Percentiles rank a stretch among this genome's conserved stretches.
These are phyloP conservation scores for Monopterus albus DNA, from an alignment of 2,113 vertebrate species.

Conservation along the genomic window DNA sequence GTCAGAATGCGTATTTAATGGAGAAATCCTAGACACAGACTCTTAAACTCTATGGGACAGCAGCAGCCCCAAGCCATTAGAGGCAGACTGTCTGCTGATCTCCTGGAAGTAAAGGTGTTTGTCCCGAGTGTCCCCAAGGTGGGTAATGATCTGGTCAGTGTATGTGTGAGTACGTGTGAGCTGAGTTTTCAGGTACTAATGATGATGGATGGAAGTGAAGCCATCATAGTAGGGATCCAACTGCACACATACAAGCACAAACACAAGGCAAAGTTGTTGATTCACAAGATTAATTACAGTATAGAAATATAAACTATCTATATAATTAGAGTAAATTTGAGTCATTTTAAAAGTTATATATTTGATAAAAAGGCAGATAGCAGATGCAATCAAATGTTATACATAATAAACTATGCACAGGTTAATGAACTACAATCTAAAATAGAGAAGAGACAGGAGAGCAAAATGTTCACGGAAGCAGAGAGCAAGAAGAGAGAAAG, in stretches of 20 bases:
- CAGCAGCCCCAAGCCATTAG: slow-evolving; percentile 43
- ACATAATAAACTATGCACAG: no score
- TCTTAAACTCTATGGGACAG: slow-evolving; percentile 35
- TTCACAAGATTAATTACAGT: slow-evolving; percentile 13
- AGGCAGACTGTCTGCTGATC: slow-evolving; percentile 54
- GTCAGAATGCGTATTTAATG: slow-evolving; percentile 39
- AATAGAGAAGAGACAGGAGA: slow-evolving; percentile 43
- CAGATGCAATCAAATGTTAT: neutral
- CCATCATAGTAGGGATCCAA: slow-evolving; percentile 34
- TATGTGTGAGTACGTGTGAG: slow-evolving; percentile 23
- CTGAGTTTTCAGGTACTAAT: slow-evolving; percentile 64
- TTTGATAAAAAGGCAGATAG: neutral
- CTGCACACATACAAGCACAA: slow-evolving; percentile 6
- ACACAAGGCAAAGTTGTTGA: slow-evolving; percentile 17
- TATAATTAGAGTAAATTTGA: neutral
- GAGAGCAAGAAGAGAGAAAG: neutral
- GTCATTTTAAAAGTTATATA: neutral
- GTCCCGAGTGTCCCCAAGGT: slow-evolving; percentile 60
- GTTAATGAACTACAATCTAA: no score
- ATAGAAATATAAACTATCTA: no score
- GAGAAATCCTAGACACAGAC: slow-evolving; percentile 15
- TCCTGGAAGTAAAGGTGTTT: slow-evolving; percentile 65
- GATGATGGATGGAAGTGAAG: slow-evolving; percentile 62
- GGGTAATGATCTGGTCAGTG: slow-evolving; percentile 69
- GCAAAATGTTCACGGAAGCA: neutral